Base-by-base conservation (phyloP, 2,797 vertebrate species). In the Manis javanica region DNA sequence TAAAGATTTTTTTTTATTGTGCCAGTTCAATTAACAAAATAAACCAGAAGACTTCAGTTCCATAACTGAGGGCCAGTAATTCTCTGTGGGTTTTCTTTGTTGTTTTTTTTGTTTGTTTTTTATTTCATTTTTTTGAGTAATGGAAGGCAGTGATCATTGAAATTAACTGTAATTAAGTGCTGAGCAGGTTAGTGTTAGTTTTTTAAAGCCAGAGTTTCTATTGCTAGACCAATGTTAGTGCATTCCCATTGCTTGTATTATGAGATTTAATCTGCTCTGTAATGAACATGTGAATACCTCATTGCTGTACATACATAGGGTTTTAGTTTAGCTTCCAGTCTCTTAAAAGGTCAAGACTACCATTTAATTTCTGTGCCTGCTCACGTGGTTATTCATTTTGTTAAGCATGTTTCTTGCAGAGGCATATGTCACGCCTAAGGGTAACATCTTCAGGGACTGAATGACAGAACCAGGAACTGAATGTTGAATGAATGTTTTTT, bases 141-240 rank as follows among this genome's bases (percentile, higher is more conserved):
- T 96, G 85, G 63, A 89, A 46, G 92, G 51, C 84, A 69, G 61
- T n/a, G 63, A 82, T 97, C 75, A 61, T 85, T 89, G 97, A 98
- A 98, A 97, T 96, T 61, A 96, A 77, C 68, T 94, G 34, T 89
- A 96, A 82, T 96, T 97, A 95, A 96, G 89, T 91, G 37, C 57
- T 95, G 85, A 94, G 72, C 55, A 96, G 90, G 64, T 90, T 93
- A 94, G 46, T 87, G n/a, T 77, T 89, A 31, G 9, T 59, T 88
- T 75, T 96, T 88, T 91, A 77, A 93, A 96, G 46, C 7, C 26
- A 75, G 82, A 74, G 18, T 92, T 96, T 95, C 49, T 86, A 31
- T 88, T 91, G 26, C 91, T 95, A 9, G 92, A 90, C 23, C 92
- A 93, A 96, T 96, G 77, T 95, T 96, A 97, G 64, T n/a, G 63